Conservation (phyloP, 2,113 vertebrate species). For the Corydoras maculifer region DNA sequence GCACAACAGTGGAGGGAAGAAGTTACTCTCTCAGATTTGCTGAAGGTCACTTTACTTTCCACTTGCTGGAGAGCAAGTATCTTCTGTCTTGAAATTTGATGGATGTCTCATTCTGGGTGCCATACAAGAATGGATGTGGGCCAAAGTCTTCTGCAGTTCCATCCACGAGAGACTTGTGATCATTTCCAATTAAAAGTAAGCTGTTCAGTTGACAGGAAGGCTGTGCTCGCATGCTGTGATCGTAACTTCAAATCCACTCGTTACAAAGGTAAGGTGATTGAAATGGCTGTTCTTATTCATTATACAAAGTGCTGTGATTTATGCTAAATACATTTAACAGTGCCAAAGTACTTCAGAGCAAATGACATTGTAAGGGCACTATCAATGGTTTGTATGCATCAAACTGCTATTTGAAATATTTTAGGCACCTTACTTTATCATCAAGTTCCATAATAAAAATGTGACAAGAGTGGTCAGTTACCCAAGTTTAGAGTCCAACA, state of each 20-base stretch:
- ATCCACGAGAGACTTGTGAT: conserved; percentile 40
- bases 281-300: conserved; percentile 36
- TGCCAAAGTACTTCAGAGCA: conserved; percentile 22
- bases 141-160: conserved; percentile 32
- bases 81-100: conserved; percentile 44
- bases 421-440: no score
- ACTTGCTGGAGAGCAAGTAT: conserved; percentile 40
- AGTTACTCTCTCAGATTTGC: conserved; percentile 31
- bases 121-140: conserved; percentile 40
- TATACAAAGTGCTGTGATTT: conserved; percentile 36
- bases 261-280: conserved; percentile 36
- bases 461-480: no score
- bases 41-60: conserved; percentile 56
- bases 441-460: no score
- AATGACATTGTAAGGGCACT: conserved; percentile 39
- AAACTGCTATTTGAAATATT: background rate
- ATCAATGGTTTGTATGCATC: conserved; percentile 17
- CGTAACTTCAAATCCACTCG: conserved; percentile 29
- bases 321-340: conserved; percentile 37
- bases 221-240: conserved; percentile 44
- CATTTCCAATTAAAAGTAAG: conserved; percentile 51
- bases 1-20: background rate
- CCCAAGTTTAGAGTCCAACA: no score
- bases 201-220: conserved; percentile 43
- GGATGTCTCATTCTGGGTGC: conserved; percentile 41